Base-by-base conservation (phyloP, 2,888 invertebrate species). In the Acleris holmiana region DNA sequence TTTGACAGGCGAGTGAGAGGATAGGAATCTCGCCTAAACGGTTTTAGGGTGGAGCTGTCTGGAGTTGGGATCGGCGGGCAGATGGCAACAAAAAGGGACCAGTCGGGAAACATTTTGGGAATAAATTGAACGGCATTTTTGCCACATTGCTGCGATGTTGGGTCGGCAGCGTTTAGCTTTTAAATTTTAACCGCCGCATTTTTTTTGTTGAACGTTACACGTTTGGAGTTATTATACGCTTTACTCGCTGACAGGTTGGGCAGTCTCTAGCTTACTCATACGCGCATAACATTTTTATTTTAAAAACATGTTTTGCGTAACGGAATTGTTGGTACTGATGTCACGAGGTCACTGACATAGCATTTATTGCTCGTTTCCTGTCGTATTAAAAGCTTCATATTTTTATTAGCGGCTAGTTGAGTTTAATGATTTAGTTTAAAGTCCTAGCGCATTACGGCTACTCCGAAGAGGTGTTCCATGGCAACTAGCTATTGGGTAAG, bases 11-110 rank as follows among this genome's bases (percentile, higher is more conserved):
- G 91, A 83, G 88, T 77, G 88, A 91, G 85, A 79, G 89, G 83
- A 83, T 84, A 85, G 79, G 85, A 86, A 84, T 80, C 79, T 80
- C 76, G 78, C 82, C 83, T 88, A 89, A 91, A 89, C 87, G 83
- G 88, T 90, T 91, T 90, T 89, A 91, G 92, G 92, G 92, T 91
- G 92, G 92, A 91, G 92, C 88, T 88, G 91, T 91, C 90, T 91
- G 90, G 90, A 89, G 79, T 85, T 84, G 62, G 84, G 79, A 79
- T 80, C 82, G 83, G 80, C 83, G 84, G 85, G 91, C 91, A 91
- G 91, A 91, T 92, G 91, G 85, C 79, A 86, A 89, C 89, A 91
- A 90, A 91, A 91, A 91, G 90, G 89, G 88, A 86, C 84, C 83
- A 83, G 86, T 82, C 86, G 79, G 83, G 86, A 82, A 84, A 87